Evolutionary conservation across 2,113 vertebrate species (phyloP).

Genomic region (Dasyurus viverrinus): DNA sequence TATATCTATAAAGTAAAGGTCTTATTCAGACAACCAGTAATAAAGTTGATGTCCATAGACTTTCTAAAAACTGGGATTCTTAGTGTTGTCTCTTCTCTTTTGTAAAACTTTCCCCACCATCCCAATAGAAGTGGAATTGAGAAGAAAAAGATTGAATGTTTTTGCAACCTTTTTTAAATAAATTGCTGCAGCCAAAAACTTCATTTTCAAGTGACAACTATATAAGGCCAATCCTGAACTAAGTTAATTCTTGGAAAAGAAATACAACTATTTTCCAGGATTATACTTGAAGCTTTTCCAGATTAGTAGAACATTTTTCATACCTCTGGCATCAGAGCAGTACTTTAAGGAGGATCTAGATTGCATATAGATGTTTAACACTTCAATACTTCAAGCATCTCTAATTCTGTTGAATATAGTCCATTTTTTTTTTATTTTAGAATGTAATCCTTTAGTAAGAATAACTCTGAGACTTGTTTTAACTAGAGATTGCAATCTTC

Average conservation of each 20-base stretch:
- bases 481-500: background rate
- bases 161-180: background rate
- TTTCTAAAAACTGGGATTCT: background rate
- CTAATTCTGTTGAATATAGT: background rate
- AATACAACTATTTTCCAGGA: background rate
- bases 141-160: background rate
- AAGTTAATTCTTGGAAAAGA: background rate
- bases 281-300: background rate
- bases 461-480: background rate
- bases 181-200: background rate
- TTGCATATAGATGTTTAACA: background rate
- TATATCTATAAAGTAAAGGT: background rate
- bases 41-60: background rate
- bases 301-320: background rate
- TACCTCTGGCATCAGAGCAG: background rate
- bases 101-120: background rate
- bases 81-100: background rate
- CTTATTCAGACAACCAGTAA: background rate
- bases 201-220: background rate
- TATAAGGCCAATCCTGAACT: background rate
- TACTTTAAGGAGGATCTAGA: background rate
- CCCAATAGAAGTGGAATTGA: background rate
- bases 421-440: background rate
- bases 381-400: background rate
- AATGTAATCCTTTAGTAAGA: background rate